These are phyloP conservation scores for Anguilla anguilla DNA, from an alignment of 2,797 vertebrate genomes.

Conservation along the genomic window DNA sequence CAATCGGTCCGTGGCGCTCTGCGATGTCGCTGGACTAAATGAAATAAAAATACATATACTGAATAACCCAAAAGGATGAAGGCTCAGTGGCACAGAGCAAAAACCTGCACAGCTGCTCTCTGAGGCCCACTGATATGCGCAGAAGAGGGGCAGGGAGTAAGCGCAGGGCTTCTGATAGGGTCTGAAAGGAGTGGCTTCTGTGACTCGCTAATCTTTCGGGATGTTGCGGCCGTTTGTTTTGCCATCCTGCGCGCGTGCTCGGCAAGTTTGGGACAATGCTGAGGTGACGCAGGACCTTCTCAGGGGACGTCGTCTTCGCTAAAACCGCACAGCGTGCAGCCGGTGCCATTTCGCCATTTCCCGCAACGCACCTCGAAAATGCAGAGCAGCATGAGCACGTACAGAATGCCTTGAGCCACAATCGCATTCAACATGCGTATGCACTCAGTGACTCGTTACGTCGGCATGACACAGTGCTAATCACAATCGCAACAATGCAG, in stretches of 20 bases:
- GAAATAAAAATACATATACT: neutral
- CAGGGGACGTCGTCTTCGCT: neutral
- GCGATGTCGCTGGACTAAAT: neutral
- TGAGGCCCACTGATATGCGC: neutral
- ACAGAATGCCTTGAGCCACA: neutral
- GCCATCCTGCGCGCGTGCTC: neutral
- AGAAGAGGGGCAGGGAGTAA: neutral
- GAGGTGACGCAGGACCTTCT: neutral
- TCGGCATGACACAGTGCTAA: neutral
- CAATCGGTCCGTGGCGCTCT: constrained; percentile 15
- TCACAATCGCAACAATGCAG: neutral
- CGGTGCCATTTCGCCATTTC: neutral
- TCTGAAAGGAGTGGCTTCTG: neutral
- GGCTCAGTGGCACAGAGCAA: constrained; percentile 3
- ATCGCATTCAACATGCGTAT: neutral
- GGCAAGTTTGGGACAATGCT: neutral
- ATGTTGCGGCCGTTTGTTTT: neutral
- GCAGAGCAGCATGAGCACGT: neutral
- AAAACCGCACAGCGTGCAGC: neutral
- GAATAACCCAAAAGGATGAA: neutral
- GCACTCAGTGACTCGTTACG: neutral
- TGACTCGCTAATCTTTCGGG: neutral
- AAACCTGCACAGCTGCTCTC: neutral
- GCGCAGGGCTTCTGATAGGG: neutral
- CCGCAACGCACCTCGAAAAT: neutral